Evolutionary conservation across 1,140 invertebrate species (phyloP).

Genomic region (Zaprionus lachaisei): DNA sequence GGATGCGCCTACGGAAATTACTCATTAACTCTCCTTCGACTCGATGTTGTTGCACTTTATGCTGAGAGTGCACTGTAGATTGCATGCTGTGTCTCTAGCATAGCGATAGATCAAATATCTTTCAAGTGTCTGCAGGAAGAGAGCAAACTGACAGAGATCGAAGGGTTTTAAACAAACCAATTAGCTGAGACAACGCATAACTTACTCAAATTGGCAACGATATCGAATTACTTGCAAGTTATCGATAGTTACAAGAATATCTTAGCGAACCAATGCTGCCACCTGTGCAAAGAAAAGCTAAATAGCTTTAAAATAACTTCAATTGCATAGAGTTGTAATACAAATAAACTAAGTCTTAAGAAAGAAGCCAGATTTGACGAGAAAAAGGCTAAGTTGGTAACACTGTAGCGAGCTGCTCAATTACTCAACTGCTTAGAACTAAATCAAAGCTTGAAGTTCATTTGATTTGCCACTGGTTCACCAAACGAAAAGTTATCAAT

Average conservation of each 20-base stretch:
- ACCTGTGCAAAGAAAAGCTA: too few species aligned
- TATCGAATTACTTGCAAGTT: background rate
- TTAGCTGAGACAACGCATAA: background rate
- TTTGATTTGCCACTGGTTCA: background rate
- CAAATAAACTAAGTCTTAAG: too few species aligned
- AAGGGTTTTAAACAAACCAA: conserved; percentile 1
- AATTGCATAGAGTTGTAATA: too few species aligned
- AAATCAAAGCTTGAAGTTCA: background rate
- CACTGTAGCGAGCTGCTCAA: background rate
- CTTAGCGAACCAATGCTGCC: too few species aligned
- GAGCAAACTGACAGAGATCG: background rate
- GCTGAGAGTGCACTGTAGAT: conserved; percentile 47
- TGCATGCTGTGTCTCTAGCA: conserved; percentile 22
- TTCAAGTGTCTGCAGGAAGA: conserved; percentile 46
- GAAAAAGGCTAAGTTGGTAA: too few species aligned
- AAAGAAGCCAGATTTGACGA: too few species aligned
- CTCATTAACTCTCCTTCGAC: conserved; percentile 64
- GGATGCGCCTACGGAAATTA: conserved; percentile 79
- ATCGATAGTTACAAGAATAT: background rate
- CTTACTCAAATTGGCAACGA: background rate
- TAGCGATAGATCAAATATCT: conserved; percentile 20
- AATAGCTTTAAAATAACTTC: too few species aligned
- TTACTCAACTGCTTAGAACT: background rate
- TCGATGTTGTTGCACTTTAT: conserved; percentile 48
- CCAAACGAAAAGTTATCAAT: conserved; percentile 8